Conservation (phyloP, 2,888 invertebrate species). For the Hydrotaea diabolus region DNA sequence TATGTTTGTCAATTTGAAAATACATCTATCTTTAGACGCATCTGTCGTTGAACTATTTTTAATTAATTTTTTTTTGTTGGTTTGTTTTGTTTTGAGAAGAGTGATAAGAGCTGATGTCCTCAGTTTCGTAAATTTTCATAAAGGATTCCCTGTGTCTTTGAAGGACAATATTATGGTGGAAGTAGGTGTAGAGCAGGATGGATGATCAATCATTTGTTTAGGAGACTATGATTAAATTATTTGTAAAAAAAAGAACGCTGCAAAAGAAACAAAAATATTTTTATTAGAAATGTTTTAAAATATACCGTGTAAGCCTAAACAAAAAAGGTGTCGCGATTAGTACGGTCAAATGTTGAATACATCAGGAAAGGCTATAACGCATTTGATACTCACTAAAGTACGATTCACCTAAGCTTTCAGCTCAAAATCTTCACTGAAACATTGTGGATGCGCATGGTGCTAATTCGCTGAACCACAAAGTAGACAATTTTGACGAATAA, state of each 20-base stretch:
- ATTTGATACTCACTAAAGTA: too few relatives aligned
- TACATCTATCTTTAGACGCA: constrained; percentile 22
- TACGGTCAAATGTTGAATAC: too few relatives aligned
- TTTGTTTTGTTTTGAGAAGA: constrained; percentile 35
- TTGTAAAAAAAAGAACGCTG: constrained; percentile 61
- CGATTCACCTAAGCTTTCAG: too few relatives aligned
- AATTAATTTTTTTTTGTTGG: background rate
- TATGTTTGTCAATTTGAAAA: constrained; percentile 24
- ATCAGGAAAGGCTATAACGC: too few relatives aligned
- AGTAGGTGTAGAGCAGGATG: constrained; percentile 40
- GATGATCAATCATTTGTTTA: constrained; percentile 38
- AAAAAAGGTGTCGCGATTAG: too few relatives aligned
- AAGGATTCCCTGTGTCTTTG: constrained; percentile 54
- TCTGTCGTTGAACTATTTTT: background rate
- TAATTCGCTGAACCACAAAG: too few relatives aligned
- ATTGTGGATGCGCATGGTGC: too few relatives aligned
- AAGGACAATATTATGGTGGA: constrained; percentile 4
- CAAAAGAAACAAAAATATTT: constrained; percentile 22
- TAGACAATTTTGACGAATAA: too few relatives aligned
- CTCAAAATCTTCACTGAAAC: too few relatives aligned
- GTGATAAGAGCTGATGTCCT: constrained; percentile 48
- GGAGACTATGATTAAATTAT: constrained; percentile 62
- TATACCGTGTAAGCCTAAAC: background rate
- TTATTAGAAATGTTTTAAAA: background rate
- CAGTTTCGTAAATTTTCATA: background rate